Evolutionary conservation across 2,113 vertebrate species (phyloP), one percentile per base, ranked within the genome.

Genomic region (Lagopus muta): DNA sequence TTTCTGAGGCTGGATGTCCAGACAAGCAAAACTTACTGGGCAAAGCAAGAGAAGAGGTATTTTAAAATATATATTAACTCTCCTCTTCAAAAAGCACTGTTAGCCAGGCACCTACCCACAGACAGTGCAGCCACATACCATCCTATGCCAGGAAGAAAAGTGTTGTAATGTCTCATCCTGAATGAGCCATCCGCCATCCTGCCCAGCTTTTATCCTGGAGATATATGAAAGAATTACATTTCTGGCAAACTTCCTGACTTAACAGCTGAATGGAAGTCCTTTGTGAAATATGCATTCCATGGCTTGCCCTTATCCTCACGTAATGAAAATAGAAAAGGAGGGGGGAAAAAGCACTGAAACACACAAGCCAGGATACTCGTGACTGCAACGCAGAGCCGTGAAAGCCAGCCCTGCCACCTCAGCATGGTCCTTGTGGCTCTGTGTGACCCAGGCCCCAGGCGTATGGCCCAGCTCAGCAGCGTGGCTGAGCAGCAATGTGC

Each of bases 171-270:
- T 86, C 78, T 95, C 57, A 8, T 90, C 76, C 72, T 60, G 80
- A 90, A 82, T 88, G 60, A 96, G 77, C 82, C 92, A 88, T 25
- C 54, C 17, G 1, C 92, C 64, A 52, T 82, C 87, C 67, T 90
- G 74, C 79, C 71, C 45, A 89, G 42, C 38, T 30, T 64, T 88
- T 75, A 84, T 36, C 65, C 75, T 50, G 45, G 47, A 90, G 92
- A 94, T 85, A 66, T 24, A 94, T 93, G 89, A 47, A 87, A 84
- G 89, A 91, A 94, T 70, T 86, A 50, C 13, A 22, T 73, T 86
- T 50, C 85, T 88, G 91, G 89, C 82, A 88, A 90, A 75, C 47
- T 71, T 78, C 70, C 80, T 83, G 70, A 72, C 8, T 85, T 88
- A 85, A 90, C 73, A 92, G 89, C 85, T 92, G 89, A 94, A 82